Evolutionary conservation across 2,113 vertebrate genomes (phyloP).

Genomic region (Petrocephalus microphthalmus): DNA sequence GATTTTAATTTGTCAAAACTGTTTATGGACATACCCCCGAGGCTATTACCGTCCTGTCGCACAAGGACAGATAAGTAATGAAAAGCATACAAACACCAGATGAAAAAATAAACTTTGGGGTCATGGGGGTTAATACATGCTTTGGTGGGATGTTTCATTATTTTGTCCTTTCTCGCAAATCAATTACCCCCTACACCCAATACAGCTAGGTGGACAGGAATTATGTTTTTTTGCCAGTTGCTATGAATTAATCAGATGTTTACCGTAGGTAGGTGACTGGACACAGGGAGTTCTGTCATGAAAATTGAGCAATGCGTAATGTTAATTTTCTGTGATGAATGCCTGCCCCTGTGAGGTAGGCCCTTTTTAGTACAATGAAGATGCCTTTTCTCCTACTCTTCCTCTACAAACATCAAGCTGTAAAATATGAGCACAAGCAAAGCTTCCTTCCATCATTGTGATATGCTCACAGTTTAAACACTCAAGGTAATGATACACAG

Average conservation of each 20-base stretch:
- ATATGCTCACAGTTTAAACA: background rate
- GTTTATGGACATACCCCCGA: conserved; percentile 66
- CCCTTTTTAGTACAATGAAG: background rate
- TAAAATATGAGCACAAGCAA: background rate
- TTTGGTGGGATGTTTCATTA: conserved; percentile 52
- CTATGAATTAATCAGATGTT: conserved; percentile 64
- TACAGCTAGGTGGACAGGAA: conserved; percentile 46
- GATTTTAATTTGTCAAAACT: conserved; percentile 73
- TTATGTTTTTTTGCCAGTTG: conserved; percentile 49
- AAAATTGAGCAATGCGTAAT: conserved; percentile 38
- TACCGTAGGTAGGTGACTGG: conserved; percentile 44
- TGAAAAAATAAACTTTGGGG: conserved; percentile 43
- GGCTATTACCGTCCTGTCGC: conserved; percentile 64
- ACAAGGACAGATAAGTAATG: conserved; percentile 57
- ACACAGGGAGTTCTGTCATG: conserved; percentile 42
- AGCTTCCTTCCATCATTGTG: background rate
- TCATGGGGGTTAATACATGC: conserved; percentile 16
- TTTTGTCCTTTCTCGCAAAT: conserved; percentile 62
- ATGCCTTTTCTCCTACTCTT: background rate
- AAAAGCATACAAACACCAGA: conserved; percentile 65
- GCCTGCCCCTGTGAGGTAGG: background rate
- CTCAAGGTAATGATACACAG: background rate
- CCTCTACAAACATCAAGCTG: background rate
- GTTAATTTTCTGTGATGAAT: conserved; percentile 3
- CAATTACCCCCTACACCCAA: conserved; percentile 56